phyloP scores from a whole-genome alignment of 2,888 invertebrate genomes.

The Acrobasis suavella region DNA sequence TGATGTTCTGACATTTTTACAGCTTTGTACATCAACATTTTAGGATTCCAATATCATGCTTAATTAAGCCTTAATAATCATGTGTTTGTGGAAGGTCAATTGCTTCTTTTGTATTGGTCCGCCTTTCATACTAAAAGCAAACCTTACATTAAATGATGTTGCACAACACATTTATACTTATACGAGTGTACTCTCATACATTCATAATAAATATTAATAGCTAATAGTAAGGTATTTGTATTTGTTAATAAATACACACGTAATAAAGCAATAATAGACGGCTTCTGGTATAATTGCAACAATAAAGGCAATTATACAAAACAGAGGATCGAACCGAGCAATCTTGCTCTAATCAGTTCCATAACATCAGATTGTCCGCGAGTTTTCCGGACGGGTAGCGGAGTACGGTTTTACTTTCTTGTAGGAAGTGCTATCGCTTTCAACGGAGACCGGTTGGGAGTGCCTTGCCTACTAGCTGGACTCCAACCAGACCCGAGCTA shows the following conservation, averaged over 20 bases:
- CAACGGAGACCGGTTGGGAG: constrained; percentile 74
- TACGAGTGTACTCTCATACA: too few species aligned
- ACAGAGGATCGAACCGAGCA: constrained; percentile 28
- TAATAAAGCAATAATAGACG: constrained; percentile 13
- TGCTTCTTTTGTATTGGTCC: not conserved
- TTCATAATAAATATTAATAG: not conserved
- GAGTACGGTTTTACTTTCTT: constrained; percentile 77
- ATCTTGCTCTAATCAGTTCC: constrained; percentile 35
- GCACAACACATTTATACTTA: not conserved
- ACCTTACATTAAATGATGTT: not conserved
- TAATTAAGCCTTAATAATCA: not conserved
- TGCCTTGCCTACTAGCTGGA: constrained; percentile 47
- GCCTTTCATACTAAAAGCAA: not conserved
- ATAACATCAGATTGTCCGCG: constrained; percentile 39
- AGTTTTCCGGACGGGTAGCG: constrained; percentile 67
- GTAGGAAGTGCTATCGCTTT: constrained; percentile 81
- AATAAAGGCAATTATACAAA: constrained; percentile 21
- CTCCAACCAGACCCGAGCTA: constrained; percentile 16
- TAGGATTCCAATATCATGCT: not conserved
- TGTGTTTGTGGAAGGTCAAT: not conserved
- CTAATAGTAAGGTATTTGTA: not conserved
- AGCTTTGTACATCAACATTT: not conserved
- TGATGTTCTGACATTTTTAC: too few species aligned
- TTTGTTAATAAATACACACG: not conserved
- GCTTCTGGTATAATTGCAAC: constrained; percentile 9